Evolutionary conservation across 2,113 vertebrate species (phyloP).

Genomic region (Chitala chitala): DNA sequence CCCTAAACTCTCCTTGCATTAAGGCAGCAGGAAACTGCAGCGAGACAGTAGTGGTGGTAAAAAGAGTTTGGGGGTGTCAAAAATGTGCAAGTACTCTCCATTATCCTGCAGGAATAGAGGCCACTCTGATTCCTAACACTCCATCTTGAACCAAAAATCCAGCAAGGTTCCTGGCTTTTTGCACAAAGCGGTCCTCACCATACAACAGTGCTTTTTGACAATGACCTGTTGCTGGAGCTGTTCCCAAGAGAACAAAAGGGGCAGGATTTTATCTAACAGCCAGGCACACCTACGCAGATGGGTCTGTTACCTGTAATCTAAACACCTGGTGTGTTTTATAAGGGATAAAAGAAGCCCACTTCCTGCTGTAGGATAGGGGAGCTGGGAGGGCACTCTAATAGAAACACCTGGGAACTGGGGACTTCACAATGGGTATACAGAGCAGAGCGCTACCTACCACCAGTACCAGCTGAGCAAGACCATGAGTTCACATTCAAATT

Average conservation of each 20-base stretch:
- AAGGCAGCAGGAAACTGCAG: background rate
- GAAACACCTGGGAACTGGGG: slow-evolving; percentile 28
- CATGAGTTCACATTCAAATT: no score
- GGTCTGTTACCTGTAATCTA: slow-evolving; percentile 39
- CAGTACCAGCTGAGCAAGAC: no score
- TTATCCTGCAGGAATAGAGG: no score
- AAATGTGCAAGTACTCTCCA: background rate
- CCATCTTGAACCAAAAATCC: no score
- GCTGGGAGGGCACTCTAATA: background rate
- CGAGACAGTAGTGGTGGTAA: background rate
- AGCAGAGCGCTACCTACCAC: no score
- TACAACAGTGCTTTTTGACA: background rate
- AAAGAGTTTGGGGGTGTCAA: background rate
- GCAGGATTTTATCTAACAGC: background rate
- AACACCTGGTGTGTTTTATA: slow-evolving; percentile 56
- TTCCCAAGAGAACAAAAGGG: background rate
- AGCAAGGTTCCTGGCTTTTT: no score
- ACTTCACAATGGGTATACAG: background rate
- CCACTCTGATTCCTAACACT: no score
- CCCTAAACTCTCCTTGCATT: background rate
- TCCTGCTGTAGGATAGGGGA: slow-evolving; percentile 34
- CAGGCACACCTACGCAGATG: background rate
- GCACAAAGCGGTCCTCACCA: no score
- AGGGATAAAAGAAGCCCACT: slow-evolving; percentile 34
- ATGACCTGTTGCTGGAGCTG: background rate